Percentiles rank a stretch among this genome's conserved stretches.
phyloP scores from a whole-genome alignment of 2,113 vertebrate genomes.

The Labeo rohita region DNA sequence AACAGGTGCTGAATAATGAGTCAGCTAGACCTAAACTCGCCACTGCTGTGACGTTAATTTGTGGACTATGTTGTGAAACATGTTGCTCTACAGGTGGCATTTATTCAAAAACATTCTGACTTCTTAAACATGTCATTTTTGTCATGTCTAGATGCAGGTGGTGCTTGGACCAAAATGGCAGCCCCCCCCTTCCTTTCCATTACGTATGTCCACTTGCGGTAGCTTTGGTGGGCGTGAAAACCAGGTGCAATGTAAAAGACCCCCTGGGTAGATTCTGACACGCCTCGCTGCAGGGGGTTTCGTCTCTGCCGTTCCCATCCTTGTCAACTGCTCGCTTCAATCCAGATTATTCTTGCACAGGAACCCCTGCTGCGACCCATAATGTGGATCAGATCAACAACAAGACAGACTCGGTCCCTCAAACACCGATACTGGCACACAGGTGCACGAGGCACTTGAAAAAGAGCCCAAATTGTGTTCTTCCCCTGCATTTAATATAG shows the following conservation, averaged over 20 bases:
- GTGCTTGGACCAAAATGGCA: not conserved
- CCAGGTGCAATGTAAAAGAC: conserved; percentile 22
- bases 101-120: conserved; percentile 7
- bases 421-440: not conserved
- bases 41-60: conserved; percentile 50
- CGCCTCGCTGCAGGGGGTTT: conserved; percentile 22
- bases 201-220: not conserved
- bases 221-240: not conserved
- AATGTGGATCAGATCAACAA: conserved; percentile 19
- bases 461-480: conserved; percentile 17
- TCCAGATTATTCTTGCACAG: conserved; percentile 42
- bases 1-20: conserved; percentile 77
- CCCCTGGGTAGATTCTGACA: conserved; percentile 37
- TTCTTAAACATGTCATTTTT: not conserved
- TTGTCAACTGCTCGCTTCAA: conserved; percentile 33
- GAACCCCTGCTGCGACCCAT: conserved; percentile 13
- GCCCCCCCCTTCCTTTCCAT: not conserved
- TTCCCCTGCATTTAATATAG: conserved; percentile 24
- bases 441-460: conserved; percentile 5
- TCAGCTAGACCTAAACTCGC: conserved; percentile 68
- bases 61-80: conserved; percentile 10
- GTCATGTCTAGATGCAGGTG: not conserved
- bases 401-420: not conserved
- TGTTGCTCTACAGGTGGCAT: conserved; percentile 1
- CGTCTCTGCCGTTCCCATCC: conserved; percentile 19